Evolutionary conservation across 2,113 vertebrate species (phyloP), one percentile per base, ranked within the genome.

Genomic region (Mixornis gularis): DNA sequence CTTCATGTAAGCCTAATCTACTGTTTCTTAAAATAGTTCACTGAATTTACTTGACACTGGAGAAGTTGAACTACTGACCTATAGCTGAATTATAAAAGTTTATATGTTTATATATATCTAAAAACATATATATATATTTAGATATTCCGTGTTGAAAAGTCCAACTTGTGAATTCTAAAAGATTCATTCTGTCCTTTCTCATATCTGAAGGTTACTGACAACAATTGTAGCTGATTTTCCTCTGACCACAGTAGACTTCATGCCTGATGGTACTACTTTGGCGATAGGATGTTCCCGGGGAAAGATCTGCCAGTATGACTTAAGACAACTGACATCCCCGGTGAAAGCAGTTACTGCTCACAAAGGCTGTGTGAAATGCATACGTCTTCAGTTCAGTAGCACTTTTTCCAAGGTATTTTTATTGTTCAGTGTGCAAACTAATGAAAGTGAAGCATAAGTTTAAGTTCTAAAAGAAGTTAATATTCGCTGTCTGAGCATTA

Each of bases 351-450:
- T 98, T 30, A 87, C 55, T 63, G 99, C 99, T 63, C 99, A 99
- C 95, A 99, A 98, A 95, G 99, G 98, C 79, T 99, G 98, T n/a
- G 99, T 99, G 89, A 99, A 98, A 32, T 98, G 98, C 94, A 98
- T 99, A 92, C 97, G 98, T 44, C 98, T 99, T 96, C 99, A 99
- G 97, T 97, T 96, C 95, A 97, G 95, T 58, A 93, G 87, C 90
- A 95, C 78, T 91, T 97, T 96, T 87, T 95, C 96, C 73, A 99
- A 99, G 98, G 99, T 99, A 85, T 65, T 83, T 84, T 79, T 30
- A 12, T 65, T 55, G n/a, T 43, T 91, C 62, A 70, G 10, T 8
- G 22, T 69, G 56, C 64, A 79, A 55, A 29, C 84, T 76, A 94
- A 60, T 79, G 86, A 87, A 79, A 74, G 20, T n/a, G 76, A 81